Base-by-base conservation (phyloP, 2,888 invertebrate species). In the Eupeodes latifasciatus region DNA sequence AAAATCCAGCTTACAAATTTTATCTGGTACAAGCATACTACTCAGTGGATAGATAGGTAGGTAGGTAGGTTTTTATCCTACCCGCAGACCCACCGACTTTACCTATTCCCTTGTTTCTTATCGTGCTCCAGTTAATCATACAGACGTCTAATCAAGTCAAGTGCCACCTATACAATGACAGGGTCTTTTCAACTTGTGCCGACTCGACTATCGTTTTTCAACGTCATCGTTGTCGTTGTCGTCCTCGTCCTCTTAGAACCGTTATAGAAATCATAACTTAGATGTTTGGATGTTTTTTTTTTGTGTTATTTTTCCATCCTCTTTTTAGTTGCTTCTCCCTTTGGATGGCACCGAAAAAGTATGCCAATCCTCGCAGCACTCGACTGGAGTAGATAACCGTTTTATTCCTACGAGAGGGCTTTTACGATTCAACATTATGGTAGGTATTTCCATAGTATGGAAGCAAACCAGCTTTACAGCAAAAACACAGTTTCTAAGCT, bases 121-220 rank as follows among this genome's bases (percentile, higher is more conserved):
- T 88, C 84, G 80, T 88, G 88, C 84, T 85, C 88, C 77, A 88
- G 84, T 88, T 88, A 88, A 81, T 81, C 77, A 75, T 69, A 81
- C 84, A 88, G 84, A 88, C 88, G 84, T 87, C 87, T 87, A 87
- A 88, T 88, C 84, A 88, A 84, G 77, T 88, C 88, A 76, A 87
- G 87, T 87, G 51, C 87, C 80, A 84, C 76, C 84, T 84, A 77
- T 61, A 88, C 81, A 81, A 81, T 81, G 77, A 83, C 77, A 85
- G 71, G 81, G 77, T 71, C 81, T 78, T 84, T 85, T 84, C 81
- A 85, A 69, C 81, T 81, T 81, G 64, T 72, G 85, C 80, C 77
- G 83, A 89, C 85, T 66, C 66, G 66, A 66, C 62, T 55, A 71
- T 55, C 55, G 55, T 69, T 51, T 14, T 36, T 55, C 40, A 44